These are phyloP conservation scores for Clivina fossor DNA, from an alignment of 2,888 invertebrate species.

Conservation along the genomic window DNA sequence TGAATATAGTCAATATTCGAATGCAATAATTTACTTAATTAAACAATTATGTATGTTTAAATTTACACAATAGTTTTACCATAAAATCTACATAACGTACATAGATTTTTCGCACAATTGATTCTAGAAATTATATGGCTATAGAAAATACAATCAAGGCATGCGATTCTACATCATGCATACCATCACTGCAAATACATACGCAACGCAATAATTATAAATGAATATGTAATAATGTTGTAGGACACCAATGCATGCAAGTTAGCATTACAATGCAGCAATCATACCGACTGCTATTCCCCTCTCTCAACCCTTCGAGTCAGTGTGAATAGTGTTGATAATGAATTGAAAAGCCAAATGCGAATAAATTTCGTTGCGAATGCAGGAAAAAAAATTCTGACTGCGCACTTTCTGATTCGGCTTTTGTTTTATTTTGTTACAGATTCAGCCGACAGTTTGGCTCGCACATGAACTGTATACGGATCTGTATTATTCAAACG, in stretches of 20 bases:
- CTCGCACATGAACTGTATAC: no score
- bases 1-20: no score
- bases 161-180: constrained; percentile 15
- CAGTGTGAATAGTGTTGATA: constrained; percentile 12
- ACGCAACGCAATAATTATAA: constrained; percentile 12
- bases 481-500: no score
- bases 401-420: no score
- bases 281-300: no score
- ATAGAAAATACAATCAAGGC: background rate
- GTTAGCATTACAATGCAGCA: constrained; percentile 23
- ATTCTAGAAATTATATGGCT: constrained; percentile 29
- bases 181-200: background rate
- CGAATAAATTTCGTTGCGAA: no score
- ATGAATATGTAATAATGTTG: constrained; percentile 26
- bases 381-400: constrained; percentile 14
- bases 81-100: no score
- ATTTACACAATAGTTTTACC: no score
- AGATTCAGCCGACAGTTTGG: no score
- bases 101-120: constrained; percentile 31
- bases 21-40: constrained; percentile 24
- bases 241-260: constrained; percentile 13
- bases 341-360: constrained; percentile 19
- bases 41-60: constrained; percentile 28
- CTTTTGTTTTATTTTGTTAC: no score
- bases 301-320: no score